Evolutionary conservation across 2,113 vertebrate species (phyloP).

Genomic region (Oncorhynchus kisutch): DNA sequence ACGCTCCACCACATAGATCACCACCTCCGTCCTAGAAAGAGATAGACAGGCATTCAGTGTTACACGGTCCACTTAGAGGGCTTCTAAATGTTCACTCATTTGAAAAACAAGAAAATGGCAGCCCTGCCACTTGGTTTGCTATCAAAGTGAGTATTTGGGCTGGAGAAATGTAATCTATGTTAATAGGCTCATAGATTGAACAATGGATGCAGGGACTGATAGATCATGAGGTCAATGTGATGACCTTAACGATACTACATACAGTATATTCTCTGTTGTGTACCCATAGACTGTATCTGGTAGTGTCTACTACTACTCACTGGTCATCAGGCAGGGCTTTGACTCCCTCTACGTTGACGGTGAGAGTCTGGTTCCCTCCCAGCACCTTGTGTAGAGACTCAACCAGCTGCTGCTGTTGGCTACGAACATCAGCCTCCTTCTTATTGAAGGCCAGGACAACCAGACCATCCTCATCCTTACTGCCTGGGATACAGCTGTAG

Average conservation of each 20-base stretch:
- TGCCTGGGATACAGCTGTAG: constrained; percentile 88
- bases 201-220: background rate
- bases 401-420: constrained; percentile 92
- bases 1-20: constrained; percentile 92
- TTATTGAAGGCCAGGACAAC: constrained; percentile 88
- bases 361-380: constrained; percentile 86
- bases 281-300: background rate
- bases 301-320: constrained; percentile 70
- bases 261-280: background rate
- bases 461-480: constrained; percentile 94
- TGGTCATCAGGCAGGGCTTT: constrained; percentile 91
- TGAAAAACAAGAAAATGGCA: background rate
- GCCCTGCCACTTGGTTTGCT: too few species aligned
- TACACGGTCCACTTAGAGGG: background rate
- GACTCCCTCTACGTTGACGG: constrained; percentile 92
- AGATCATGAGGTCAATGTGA: background rate
- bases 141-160: too few species aligned
- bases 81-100: background rate
- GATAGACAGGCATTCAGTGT: background rate
- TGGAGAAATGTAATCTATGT: too few species aligned
- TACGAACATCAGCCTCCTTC: constrained; percentile 88
- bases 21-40: constrained; percentile 86
- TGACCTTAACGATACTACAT: too few species aligned
- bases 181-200: too few species aligned
- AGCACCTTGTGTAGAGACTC: constrained; percentile 94